Evolutionary conservation across 2,888 invertebrate species (phyloP).

Genomic region (Copidosoma aretas): DNA sequence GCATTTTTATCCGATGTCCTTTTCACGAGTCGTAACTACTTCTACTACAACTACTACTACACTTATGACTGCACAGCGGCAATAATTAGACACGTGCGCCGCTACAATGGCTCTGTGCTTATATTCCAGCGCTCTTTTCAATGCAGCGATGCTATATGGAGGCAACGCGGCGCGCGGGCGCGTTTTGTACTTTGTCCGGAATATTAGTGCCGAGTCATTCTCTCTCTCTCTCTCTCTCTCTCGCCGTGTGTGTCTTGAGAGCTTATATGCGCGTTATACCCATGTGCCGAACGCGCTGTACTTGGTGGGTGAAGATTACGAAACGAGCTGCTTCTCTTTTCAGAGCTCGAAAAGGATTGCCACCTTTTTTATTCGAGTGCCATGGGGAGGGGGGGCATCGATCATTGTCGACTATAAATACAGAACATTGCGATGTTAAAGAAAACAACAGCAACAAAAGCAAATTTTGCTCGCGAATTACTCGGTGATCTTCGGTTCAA

Average conservation of each 20-base stretch:
- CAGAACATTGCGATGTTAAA: too few species aligned
- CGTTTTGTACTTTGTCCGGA: constrained; percentile 6
- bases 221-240: constrained; percentile 2
- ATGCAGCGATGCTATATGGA: constrained; percentile 14
- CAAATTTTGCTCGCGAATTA: too few species aligned
- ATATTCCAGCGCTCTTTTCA: constrained; percentile 7
- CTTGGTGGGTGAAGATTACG: constrained; percentile 18
- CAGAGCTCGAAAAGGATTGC: too few species aligned
- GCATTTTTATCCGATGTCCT: constrained; percentile 22
- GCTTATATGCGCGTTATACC: not conserved
- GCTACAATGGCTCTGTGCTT: constrained; percentile 13
- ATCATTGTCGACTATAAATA: too few species aligned
- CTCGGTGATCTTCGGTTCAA: too few species aligned
- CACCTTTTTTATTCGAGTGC: too few species aligned
- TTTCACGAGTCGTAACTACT: constrained; percentile 26
- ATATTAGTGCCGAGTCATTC: constrained; percentile 28
- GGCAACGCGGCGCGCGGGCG: too few species aligned
- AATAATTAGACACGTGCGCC: constrained; percentile 36
- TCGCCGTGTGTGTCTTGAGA: not conserved
- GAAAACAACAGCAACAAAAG: too few species aligned
- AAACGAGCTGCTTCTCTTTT: constrained; percentile 8
- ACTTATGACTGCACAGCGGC: too few species aligned
- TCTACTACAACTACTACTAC: not conserved
- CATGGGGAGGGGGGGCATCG: too few species aligned
- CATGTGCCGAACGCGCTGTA: too few species aligned